Evolutionary conservation across 2,113 vertebrate genomes (phyloP).

Genomic region (Malurus alboscapulatus): DNA sequence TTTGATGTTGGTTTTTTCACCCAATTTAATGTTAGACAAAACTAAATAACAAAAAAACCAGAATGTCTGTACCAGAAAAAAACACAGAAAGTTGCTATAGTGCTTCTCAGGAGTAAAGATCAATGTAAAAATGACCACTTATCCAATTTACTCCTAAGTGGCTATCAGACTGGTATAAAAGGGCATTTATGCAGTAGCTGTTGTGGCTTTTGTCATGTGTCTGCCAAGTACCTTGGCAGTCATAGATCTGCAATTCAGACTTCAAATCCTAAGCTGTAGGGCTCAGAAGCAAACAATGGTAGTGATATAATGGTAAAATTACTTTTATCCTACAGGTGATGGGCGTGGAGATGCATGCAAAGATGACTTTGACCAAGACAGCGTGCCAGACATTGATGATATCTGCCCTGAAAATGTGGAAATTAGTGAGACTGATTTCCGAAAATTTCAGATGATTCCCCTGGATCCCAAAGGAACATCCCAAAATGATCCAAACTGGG

Average conservation of each 20-base stretch:
- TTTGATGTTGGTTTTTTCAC: neutral
- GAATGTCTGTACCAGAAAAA: neutral
- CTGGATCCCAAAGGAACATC: constrained; percentile 96
- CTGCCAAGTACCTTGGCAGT: neutral
- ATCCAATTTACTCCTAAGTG: neutral
- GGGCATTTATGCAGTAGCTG: neutral
- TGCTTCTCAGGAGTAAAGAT: neutral
- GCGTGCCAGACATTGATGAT: constrained; percentile 88
- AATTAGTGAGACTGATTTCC: constrained; percentile 97
- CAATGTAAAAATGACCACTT: neutral
- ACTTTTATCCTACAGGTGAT: constrained; percentile 77
- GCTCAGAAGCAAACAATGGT: neutral
- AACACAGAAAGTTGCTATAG: neutral
- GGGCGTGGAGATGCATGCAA: constrained; percentile 95
- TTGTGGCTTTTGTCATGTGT: neutral
- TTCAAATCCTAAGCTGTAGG: neutral
- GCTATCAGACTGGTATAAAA: neutral
- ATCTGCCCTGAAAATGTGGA: constrained; percentile 96
- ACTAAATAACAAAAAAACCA: neutral
- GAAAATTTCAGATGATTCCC: constrained; percentile 98
- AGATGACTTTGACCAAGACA: constrained; percentile 96
- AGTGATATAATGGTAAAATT: neutral
- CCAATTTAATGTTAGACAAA: neutral
- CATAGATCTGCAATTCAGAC: neutral
- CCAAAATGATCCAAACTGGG: constrained; percentile 98